Evolutionary conservation across 2,888 invertebrate species (phyloP), one percentile per base, ranked within the genome.

Genomic region (Drosophila antonietae): DNA sequence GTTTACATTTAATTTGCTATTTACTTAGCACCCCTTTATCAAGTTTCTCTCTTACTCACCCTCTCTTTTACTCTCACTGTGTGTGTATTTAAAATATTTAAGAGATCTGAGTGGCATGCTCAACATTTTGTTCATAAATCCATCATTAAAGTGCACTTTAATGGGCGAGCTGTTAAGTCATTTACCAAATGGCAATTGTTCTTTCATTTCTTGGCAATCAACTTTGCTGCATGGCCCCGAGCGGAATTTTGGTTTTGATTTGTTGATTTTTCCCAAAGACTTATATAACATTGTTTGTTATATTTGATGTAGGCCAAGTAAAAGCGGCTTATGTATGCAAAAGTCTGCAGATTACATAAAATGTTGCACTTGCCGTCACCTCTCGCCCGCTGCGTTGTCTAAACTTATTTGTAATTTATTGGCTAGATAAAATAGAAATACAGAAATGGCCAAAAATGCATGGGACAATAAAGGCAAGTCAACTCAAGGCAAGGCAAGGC

Each of bases 1-100:
- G 90, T 88, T 86, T 89, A 80, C 88, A 89, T 87, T 89, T 85
- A 85, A 87, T 85, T 86, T 85, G 83, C 74, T 75, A 80, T 89
- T 84, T 75, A 83, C 87, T 89, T 83, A 77, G 74, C 74, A 88
- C 59, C 71, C 49, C 64, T 62, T 47, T 10, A 15, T 15, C 49
- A 8, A 20, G 15, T 23, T 6, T 1, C 49, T 2, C 31, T n/a
- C 31, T 10, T 20, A 20, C 20, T 20, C 20, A 20, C 31, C 1
- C 15, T n/a, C 49, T 10, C 10, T 31, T n/a, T 12, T n/a, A 10
- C 23, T 10, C 5, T 2, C 12, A 18, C 4, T 41, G 2, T 55
- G 18, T 39, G 41, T 41, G 41, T 31, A 28, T 56, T 43, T 56
- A 41, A 18, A 33, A 20, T 59, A 20, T 59, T 68, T 2, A 37